phyloP scores from a whole-genome alignment of 2,113 vertebrate genomes.

The Erinaceus europaeus region DNA sequence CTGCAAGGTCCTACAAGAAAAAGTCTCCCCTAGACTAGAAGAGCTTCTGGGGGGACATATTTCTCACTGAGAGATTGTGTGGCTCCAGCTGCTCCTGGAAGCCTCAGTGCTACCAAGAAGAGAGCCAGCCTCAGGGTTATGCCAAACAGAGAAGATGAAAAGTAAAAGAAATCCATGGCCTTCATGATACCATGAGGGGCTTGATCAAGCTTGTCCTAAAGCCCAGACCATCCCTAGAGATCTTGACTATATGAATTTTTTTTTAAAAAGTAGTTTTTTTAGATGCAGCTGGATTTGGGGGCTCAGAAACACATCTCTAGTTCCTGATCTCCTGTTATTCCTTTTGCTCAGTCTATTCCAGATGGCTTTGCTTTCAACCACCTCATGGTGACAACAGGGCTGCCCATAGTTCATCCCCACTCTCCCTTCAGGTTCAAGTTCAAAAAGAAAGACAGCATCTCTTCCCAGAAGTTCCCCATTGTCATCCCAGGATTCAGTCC shows the following conservation, averaged over 20 bases:
- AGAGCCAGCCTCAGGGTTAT: neutral
- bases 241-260: too few species aligned
- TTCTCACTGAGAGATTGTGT: too few species aligned
- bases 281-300: neutral
- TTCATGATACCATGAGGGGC: neutral
- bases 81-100: neutral
- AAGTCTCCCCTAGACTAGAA: neutral
- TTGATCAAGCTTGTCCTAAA: neutral
- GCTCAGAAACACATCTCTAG: neutral
- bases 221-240: neutral
- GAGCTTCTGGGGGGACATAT: too few species aligned
- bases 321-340: neutral
- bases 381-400: neutral
- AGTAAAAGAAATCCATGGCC: neutral
- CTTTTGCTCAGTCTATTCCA: neutral
- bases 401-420: neutral
- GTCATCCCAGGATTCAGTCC: neutral
- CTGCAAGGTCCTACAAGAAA: neutral
- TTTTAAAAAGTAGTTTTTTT: too few species aligned
- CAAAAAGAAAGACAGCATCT: neutral
- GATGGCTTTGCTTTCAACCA: neutral
- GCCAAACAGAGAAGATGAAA: neutral
- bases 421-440: neutral
- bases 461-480: too few species aligned
- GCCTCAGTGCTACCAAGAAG: neutral